Percentiles rank a stretch among this genome's conserved stretches.
Evolutionary conservation across 2,888 invertebrate species (phyloP).

Genomic region (Stenurella melanura): DNA sequence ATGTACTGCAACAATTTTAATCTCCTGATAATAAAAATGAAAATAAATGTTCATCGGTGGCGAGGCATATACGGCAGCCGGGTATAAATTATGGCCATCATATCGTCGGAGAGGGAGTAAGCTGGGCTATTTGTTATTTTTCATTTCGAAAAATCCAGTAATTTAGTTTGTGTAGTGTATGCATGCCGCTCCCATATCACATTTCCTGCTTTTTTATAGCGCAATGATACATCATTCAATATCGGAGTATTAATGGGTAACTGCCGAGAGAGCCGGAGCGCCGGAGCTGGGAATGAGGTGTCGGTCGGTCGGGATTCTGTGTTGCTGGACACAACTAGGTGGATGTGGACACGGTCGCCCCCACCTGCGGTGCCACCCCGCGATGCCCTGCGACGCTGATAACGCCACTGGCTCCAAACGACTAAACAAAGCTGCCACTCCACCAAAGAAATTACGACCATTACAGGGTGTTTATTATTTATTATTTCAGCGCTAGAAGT

Average conservation of each 20-base stretch:
- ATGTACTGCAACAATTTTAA: constrained; percentile 74
- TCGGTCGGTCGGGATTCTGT: constrained; percentile 53
- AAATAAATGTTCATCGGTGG: constrained; percentile 73
- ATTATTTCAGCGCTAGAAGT: no score
- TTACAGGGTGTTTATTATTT: not conserved
- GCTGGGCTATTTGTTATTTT: constrained; percentile 75
- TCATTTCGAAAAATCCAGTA: constrained; percentile 75
- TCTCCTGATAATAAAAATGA: constrained; percentile 75
- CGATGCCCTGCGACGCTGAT: constrained; percentile 40
- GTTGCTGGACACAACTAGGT: constrained; percentile 52
- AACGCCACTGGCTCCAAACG: constrained; percentile 30
- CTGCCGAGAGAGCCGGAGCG: constrained; percentile 48
- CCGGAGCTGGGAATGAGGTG: constrained; percentile 45
- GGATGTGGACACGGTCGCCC: constrained; percentile 30
- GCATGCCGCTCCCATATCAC: constrained; percentile 73
- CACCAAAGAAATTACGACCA: constrained; percentile 26
- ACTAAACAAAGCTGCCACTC: constrained; percentile 27
- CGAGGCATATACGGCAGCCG: constrained; percentile 67
- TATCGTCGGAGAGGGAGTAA: constrained; percentile 72
- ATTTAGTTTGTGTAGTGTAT: constrained; percentile 74
- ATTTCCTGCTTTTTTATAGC: constrained; percentile 75
- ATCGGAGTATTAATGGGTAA: constrained; percentile 67
- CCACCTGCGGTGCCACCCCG: constrained; percentile 31
- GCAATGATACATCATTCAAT: constrained; percentile 75
- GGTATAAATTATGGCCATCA: constrained; percentile 73